Evolutionary conservation across 2,797 vertebrate genomes (phyloP), one percentile per base, ranked within the genome.

Genomic region (Cetoscarus ocellatus): DNA sequence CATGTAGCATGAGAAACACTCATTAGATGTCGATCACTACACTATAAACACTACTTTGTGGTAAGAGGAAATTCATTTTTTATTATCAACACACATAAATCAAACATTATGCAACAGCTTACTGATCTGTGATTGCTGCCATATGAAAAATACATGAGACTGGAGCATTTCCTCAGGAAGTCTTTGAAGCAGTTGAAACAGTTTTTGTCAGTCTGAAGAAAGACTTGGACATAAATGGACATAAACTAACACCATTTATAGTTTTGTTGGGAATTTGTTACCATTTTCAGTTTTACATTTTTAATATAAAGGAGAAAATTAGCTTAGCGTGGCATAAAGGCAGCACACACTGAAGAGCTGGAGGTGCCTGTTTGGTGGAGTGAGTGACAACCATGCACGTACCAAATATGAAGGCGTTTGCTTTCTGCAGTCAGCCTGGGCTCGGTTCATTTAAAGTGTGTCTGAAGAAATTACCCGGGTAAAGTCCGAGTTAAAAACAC

Each of bases 1-100:
- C 11, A 57, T 65, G 49, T 75, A 39, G 53, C 73, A 70, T 8
- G n/a, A 74, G 55, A 80, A 61, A 56, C 36, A 44, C 63, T 80
- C 85, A 76, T 86, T 81, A 81, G 63, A 77, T 65, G 66, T 70
- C 67, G 53, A 71, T 85, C 68, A 58, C 45, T 81, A 67, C 72
- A 75, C 67, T 73, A 43, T 74, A 79, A 84, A 83, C 74, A 73
- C 52, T 73, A 61, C 27, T 78, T 69, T 76, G 68, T 39, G 82
- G 66, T 19, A 5, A 64, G 48, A 17, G 58, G 39, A 49, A 63
- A 67, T 70, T 70, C 7, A 42, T 76, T 82, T 82, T 74, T 81
- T 66, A 74, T 72, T 50, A 52, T 84, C 63, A 69, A 15, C 69
- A 40, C 57, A 69, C 47, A 54, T 54, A 27, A 51, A 75, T 84